A percentile compares a stretch with the other conserved stretches of the same genome.
phyloP scores from a whole-genome alignment of 1,140 invertebrate species.

The Tenebrio molitor region DNA sequence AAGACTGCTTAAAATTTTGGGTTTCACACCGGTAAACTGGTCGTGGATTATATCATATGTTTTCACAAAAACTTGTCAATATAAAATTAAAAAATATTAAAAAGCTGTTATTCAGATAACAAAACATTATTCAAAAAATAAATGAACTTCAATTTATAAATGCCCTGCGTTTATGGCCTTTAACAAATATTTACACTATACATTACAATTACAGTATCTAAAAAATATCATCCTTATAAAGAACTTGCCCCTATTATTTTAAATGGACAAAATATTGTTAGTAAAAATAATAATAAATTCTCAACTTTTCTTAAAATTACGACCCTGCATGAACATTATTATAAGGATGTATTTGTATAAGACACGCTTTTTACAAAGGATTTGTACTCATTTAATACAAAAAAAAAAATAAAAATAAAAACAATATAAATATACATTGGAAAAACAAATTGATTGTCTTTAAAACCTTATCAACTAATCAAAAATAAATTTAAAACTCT shows the following conservation, averaged over 20 bases:
- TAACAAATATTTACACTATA: slow-evolving; percentile 38
- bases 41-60: not conserved
- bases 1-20: slow-evolving; percentile 11
- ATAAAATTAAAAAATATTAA: slow-evolving; percentile 32
- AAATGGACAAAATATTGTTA: slow-evolving; percentile 8
- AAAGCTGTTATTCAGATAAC: slow-evolving; percentile 24
- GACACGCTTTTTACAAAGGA: slow-evolving; percentile 37
- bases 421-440: slow-evolving; percentile 38
- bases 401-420: no score
- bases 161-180: slow-evolving; percentile 31
- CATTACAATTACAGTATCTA: slow-evolving; percentile 15
- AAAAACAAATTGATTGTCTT: slow-evolving; percentile 47
- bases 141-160: slow-evolving; percentile 27
- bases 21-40: not conserved
- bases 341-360: slow-evolving; percentile 45
- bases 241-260: not conserved
- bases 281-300: slow-evolving; percentile 26
- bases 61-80: slow-evolving; percentile 14
- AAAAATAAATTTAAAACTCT: slow-evolving; percentile 41
- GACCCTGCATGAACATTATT: slow-evolving; percentile 38
- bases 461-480: slow-evolving; percentile 45
- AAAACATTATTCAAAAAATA: slow-evolving; percentile 7
- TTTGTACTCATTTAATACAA: slow-evolving; percentile 47
- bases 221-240: slow-evolving; percentile 37
- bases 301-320: slow-evolving; percentile 35